Conservation (phyloP, 2,888 invertebrate species). For the Lasius platythorax region DNA sequence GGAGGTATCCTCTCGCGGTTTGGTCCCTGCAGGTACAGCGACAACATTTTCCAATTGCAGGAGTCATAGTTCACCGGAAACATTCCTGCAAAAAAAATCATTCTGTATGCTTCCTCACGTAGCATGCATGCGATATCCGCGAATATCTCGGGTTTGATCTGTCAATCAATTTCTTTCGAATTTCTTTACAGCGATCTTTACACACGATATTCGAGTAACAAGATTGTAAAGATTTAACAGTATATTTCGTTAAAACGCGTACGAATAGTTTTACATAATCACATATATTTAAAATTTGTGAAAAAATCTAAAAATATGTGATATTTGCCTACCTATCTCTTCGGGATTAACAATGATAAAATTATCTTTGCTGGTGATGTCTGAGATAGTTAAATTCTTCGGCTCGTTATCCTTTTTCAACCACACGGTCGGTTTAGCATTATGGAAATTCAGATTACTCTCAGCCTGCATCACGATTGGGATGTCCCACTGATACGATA, state of each 20-base stretch:
- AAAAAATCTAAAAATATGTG: neutral
- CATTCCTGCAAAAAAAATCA: constrained; percentile 87
- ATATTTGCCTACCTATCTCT: constrained; percentile 90
- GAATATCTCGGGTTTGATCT: neutral
- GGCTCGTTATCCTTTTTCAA: constrained; percentile 87
- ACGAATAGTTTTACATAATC: neutral
- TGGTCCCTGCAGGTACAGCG: constrained; percentile 87
- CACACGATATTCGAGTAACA: neutral
- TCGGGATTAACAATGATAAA: constrained; percentile 94
- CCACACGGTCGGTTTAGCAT: constrained; percentile 89
- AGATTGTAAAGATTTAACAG: neutral
- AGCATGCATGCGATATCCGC: neutral
- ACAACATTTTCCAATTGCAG: constrained; percentile 92
- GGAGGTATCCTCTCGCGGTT: constrained; percentile 88
- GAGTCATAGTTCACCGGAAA: constrained; percentile 94
- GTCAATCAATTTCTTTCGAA: neutral
- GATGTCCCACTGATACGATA: constrained; percentile 90
- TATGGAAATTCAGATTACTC: constrained; percentile 88
- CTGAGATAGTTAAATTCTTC: constrained; percentile 86
- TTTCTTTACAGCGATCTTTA: neutral
- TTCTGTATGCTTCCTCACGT: neutral
- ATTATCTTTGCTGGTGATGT: constrained; percentile 88
- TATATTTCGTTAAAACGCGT: neutral
- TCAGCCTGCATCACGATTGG: constrained; percentile 89
- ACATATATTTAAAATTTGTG: neutral